Evolutionary conservation across 2,888 invertebrate genomes (phyloP), one percentile per base, ranked within the genome.

Genomic region (Petrolisthes cinctipes): DNA sequence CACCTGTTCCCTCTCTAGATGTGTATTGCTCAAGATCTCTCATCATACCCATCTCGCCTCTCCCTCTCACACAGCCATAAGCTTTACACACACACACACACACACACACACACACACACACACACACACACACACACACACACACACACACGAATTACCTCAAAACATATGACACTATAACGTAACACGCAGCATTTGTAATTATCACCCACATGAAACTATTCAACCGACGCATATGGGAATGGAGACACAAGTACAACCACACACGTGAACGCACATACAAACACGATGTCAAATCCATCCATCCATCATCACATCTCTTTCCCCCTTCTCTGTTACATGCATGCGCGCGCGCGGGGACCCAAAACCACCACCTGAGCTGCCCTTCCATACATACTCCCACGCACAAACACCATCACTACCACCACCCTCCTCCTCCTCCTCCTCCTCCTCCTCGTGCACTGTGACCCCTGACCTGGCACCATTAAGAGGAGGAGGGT

Each of bases 401-500:
- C n/a, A n/a, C 37, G 78, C 23, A n/a, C 66, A 11, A 17, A 66
- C 66, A 11, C 66, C 66, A 14, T 17, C 78, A n/a, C 53, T 79
- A 6, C 78, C 76, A 51, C 78, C 51, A 14, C 9, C 75, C 78
- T 17, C 54, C 53, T 9, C 23, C 20, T n/a, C 68, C 51, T n/a
- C 66, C 51, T 68, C 82, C 82, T 68, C 82, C 51, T n/a, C 17
- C 5, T n/a, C 37, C 82, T 68, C 53, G 66, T 17, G 23, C 82
- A 53, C 82, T 68, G 7, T 51, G 53, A 68, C 82, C 82, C 23
- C 53, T 68, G 82, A 82, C 82, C 68, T 68, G 54, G 53, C 66
- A 68, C 66, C 79, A 85, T 85, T 85, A 85, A 54, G 68, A 79
- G 53, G 61, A 20, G 61, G 85, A 20, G 61, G 85, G 85, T 79